Evolutionary conservation across 2,113 vertebrate genomes (phyloP), one percentile per base, ranked within the genome.

Genomic region (Cettia cetti): DNA sequence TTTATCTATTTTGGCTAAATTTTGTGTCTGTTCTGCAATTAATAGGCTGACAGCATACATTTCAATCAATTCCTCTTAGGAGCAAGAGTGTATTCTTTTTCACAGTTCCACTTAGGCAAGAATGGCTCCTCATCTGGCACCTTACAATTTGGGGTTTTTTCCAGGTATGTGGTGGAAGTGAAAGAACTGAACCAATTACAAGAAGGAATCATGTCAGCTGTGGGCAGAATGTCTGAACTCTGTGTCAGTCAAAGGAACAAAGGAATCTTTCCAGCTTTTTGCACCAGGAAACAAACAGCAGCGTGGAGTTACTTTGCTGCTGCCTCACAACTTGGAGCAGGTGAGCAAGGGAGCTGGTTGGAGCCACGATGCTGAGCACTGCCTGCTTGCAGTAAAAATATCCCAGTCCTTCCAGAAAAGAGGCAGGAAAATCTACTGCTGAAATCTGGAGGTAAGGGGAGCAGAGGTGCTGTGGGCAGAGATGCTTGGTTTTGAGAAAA

Each of bases 281-380:
- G 27, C 61, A 66, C 50, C 40, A 68, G 52, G 57, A 61, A 66
- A 57, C 26, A 39, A 77, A 16, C 9, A 60, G 26, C 31, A 49
- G 42, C 1, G 42, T 35, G 31, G 82, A 23, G 30, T 79, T 56
- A 22, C 24, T 59, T 57, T 49, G 72, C 45, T 70, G 52, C 13
- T 60, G 31, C 44, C 31, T 66, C 47, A 8, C 33, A 45, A 3
- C 53, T 57, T 0, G 0, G 26, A 74, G 35, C 59, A 44, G 18
- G 26, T 63, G 60, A 35, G 35, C 72, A 71, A 60, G 35, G 50
- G 31, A 69, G 18, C n/a, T 45, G 60, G 7, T 23, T 45, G 53
- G 63, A 71, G 85, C 49, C 15, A 27, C 2, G 7, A 28, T 27
- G 53, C 82, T 90, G 74, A 61, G 21, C 42, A 28, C 35, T 88